Base-by-base conservation (phyloP, 1,140 invertebrate genomes). In the Coelopa frigida region DNA sequence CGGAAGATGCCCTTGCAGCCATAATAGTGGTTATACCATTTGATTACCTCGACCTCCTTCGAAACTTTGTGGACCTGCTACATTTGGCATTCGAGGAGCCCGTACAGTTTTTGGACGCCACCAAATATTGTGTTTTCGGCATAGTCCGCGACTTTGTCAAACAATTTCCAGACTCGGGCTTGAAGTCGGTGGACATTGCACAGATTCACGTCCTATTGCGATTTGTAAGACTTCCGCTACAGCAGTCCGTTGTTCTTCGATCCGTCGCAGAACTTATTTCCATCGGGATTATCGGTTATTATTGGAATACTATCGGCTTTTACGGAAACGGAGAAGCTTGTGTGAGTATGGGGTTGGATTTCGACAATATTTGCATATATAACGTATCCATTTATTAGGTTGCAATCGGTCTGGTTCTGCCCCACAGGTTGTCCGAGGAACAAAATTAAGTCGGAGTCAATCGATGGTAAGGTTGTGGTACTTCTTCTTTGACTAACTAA, bases 381-480 rank as follows among this genome's bases (percentile, higher is more conserved):
- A 26, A 31, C 5, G 22, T 35, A 38, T 48, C 22, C 20, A 46
- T 33, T 36, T 24, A 24, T 43, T 11, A 67, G 63, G 6, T 38
- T 67, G 3, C 63, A 67, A 56, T 59, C 63, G 10, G 56, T 61
- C 49, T 67, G 63, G 63, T 67, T 56, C 45, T 67, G 63, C 42
- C 46, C 51, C 21, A 52, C 57, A 11, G 57, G 60, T 23, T 67
- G 63, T 26, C 38, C 53, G 29, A 52, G 62, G n/a, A 66, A 66
- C 48, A 63, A 55, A n/a, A 51, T 66, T 29, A 60, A 59, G 49
- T 52, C 52, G 11, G 53, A 44, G 33, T 56, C 58, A n/a, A 55
- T 52, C 4, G 56, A 62, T 42, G 62, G 62, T 65, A 57, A 18
- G 52, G 45, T 14, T 11, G 29, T 20, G 22, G 8, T 14, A 14